phyloP scores from a whole-genome alignment of 2,113 vertebrate species.

The Pantherophis guttatus region DNA sequence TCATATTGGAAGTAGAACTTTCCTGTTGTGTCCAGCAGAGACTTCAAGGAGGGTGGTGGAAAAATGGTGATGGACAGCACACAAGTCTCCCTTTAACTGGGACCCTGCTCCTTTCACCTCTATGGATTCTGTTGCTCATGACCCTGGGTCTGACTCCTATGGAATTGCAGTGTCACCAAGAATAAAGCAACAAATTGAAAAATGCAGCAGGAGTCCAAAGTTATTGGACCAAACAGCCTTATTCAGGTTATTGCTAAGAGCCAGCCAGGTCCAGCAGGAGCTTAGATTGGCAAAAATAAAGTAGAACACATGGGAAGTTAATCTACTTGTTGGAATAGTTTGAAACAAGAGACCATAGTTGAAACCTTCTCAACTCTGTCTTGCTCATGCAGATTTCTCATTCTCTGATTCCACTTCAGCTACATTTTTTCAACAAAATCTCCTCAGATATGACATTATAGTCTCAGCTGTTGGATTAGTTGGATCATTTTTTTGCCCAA shows the following conservation, averaged over 20 bases:
- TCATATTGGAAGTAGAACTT: not conserved
- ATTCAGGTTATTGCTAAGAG: not conserved
- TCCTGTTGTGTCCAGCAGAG: not conserved
- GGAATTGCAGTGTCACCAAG: not conserved
- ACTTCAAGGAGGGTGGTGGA: not conserved
- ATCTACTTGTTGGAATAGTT: not conserved
- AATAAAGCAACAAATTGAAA: not conserved
- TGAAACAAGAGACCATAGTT: not conserved
- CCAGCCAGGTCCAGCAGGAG: not conserved
- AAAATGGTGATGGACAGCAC: not conserved
- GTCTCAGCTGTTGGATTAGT: not conserved
- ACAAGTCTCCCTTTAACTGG: not conserved
- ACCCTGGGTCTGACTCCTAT: not conserved
- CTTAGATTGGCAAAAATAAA: not conserved
- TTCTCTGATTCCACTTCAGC: not conserved
- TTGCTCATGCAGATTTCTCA: not conserved
- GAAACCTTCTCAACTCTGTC: not conserved
- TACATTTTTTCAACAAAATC: not conserved
- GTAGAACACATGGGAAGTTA: not conserved
- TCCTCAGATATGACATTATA: not conserved
- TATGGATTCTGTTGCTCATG: not conserved
- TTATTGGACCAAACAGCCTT: not conserved
- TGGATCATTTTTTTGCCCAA: not conserved
- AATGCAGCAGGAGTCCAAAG: not conserved
- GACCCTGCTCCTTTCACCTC: not conserved